phyloP scores from a whole-genome alignment of 2,888 invertebrate species.

The Meliscaeva auricollis region DNA sequence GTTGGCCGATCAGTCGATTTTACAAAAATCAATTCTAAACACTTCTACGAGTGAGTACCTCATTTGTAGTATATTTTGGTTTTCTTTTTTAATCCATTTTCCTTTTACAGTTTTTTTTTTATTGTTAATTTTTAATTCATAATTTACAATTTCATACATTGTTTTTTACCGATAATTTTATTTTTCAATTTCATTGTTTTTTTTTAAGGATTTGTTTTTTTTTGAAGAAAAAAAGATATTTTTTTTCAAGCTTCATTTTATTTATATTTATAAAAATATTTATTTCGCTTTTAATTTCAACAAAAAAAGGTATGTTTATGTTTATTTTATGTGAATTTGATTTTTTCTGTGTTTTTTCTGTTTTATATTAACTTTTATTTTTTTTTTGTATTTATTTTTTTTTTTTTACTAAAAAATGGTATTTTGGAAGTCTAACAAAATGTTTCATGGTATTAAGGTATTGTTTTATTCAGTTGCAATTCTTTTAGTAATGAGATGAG shows the following conservation, averaged over 20 bases:
- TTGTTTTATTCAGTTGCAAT: too few species aligned
- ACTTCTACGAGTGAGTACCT: conserved; percentile 70
- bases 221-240: conserved; percentile 35
- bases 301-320: conserved; percentile 68
- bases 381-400: conserved; percentile 23
- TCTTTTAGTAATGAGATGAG: too few species aligned
- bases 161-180: conserved; percentile 46
- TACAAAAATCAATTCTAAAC: conserved; percentile 78
- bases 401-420: background rate
- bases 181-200: conserved; percentile 57
- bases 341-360: conserved; percentile 64
- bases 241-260: conserved; percentile 44
- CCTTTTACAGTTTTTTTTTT: conserved; percentile 65
- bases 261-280: conserved; percentile 32
- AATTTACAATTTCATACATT: conserved; percentile 31
- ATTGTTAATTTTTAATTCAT: conserved; percentile 42
- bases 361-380: conserved; percentile 70
- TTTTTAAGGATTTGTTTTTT: conserved; percentile 44
- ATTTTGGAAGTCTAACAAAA: background rate
- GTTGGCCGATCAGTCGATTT: conserved; percentile 83
- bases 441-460: background rate
- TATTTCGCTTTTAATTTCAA: conserved; percentile 68
- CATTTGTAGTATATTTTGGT: background rate
- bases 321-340: conserved; percentile 58
- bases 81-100: conserved; percentile 37